phyloP scores from a whole-genome alignment of 2,113 vertebrate genomes.

The Neogale vison region DNA sequence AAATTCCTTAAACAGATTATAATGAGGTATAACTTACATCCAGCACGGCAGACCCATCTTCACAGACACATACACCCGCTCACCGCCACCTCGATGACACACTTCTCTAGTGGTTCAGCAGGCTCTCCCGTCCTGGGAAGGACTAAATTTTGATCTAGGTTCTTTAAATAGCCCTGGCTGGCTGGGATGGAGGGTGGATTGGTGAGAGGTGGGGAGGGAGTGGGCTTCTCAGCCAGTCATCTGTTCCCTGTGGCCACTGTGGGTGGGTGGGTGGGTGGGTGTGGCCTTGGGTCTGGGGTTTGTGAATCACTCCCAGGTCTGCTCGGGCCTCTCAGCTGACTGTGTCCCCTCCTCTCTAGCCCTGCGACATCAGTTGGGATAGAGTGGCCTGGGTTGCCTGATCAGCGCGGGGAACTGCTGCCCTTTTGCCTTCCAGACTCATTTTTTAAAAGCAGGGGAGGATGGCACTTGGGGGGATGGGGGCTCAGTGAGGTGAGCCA shows the following conservation, averaged over 20 bases:
- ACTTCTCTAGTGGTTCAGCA: too few species aligned
- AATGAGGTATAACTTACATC: neutral
- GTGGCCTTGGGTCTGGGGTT: neutral
- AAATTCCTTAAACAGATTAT: neutral
- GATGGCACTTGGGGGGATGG: neutral
- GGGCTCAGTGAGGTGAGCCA: neutral
- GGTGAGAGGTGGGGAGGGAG: neutral
- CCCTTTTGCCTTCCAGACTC: neutral
- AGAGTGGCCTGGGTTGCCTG: neutral
- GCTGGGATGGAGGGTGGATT: neutral
- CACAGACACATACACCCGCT: too few species aligned
- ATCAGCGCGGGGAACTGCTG: neutral
- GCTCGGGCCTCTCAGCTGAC: neutral
- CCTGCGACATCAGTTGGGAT: accelerated
- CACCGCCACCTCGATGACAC: neutral
- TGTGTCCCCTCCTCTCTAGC: neutral
- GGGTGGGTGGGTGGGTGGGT: neutral
- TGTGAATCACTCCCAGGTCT: neutral
- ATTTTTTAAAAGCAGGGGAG: neutral
- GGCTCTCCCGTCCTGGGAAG: neutral
- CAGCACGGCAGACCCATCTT: accelerated
- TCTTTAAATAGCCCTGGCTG: neutral
- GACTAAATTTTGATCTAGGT: neutral
- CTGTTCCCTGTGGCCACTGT: neutral
- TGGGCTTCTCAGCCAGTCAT: neutral